phyloP scores from a whole-genome alignment of 2,113 vertebrate species.

The Saguinus midas region DNA sequence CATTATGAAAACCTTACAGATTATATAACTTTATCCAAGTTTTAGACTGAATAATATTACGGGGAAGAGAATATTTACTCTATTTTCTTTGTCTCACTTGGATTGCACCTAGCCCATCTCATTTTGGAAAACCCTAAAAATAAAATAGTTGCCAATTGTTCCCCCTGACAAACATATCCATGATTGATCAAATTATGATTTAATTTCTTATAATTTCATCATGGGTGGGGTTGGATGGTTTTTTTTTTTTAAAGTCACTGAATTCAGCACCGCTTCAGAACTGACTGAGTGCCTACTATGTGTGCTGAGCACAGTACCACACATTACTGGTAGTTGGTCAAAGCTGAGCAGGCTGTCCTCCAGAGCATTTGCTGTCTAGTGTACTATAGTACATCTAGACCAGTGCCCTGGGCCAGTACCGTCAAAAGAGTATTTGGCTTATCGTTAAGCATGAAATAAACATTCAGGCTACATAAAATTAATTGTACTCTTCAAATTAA shows the following conservation, averaged over 20 bases:
- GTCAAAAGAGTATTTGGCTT: background rate
- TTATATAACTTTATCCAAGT: background rate
- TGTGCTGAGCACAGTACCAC: background rate
- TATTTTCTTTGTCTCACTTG: background rate
- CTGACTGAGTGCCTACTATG: background rate
- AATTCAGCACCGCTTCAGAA: background rate
- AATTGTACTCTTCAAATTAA: background rate
- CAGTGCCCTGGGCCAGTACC: background rate
- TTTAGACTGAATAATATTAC: background rate
- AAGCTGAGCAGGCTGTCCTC: background rate
- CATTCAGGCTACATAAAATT: background rate
- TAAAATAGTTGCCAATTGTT: background rate
- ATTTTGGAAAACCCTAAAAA: background rate
- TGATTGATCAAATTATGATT: background rate
- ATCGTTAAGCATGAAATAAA: background rate
- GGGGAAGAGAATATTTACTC: background rate
- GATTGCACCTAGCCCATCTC: background rate
- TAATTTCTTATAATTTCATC: background rate
- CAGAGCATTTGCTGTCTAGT: background rate
- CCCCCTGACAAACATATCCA: background rate
- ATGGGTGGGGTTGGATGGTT: background rate
- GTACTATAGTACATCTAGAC: background rate
- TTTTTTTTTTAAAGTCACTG: background rate
- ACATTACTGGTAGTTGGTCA: background rate
- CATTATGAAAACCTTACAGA: background rate